Conservation (phyloP, 2,797 vertebrate genomes). For the Gymnodraco acuticeps region DNA sequence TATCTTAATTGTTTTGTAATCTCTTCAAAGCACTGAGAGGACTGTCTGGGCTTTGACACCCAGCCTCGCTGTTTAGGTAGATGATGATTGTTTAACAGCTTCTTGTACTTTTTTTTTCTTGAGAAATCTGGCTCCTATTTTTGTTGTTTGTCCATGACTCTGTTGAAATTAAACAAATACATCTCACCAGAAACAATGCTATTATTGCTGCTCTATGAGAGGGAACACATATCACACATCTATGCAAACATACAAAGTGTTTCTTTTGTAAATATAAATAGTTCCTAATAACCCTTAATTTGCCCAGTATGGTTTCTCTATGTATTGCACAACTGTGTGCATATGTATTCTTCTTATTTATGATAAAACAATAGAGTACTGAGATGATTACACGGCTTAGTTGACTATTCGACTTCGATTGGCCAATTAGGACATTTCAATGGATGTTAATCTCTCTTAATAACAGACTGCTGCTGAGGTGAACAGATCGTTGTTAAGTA, state of each 20-base stretch:
- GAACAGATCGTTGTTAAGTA: too few relatives aligned
- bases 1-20: conserved; percentile 74
- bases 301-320: neutral
- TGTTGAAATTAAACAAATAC: neutral
- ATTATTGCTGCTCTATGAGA: neutral
- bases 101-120: neutral
- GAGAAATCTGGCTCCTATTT: neutral
- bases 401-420: too few relatives aligned
- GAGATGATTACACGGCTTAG: too few relatives aligned
- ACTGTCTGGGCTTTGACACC: conserved; percentile 48
- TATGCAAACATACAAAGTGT: too few relatives aligned
- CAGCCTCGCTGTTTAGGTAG: conserved; percentile 8
- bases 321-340: neutral
- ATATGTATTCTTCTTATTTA: neutral
- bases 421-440: too few relatives aligned
- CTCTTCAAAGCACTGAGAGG: conserved; percentile 44
- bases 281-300: neutral
- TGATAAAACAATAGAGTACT: neutral
- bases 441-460: too few relatives aligned
- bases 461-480: too few relatives aligned
- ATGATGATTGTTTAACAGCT: neutral
- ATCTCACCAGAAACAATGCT: neutral
- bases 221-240: neutral
- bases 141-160: neutral
- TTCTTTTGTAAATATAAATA: neutral